Evolutionary conservation across 64 coral and sea anemone genomes (phyloP), one percentile per base, ranked within the genome.

Genomic region (Porites lutea): DNA sequence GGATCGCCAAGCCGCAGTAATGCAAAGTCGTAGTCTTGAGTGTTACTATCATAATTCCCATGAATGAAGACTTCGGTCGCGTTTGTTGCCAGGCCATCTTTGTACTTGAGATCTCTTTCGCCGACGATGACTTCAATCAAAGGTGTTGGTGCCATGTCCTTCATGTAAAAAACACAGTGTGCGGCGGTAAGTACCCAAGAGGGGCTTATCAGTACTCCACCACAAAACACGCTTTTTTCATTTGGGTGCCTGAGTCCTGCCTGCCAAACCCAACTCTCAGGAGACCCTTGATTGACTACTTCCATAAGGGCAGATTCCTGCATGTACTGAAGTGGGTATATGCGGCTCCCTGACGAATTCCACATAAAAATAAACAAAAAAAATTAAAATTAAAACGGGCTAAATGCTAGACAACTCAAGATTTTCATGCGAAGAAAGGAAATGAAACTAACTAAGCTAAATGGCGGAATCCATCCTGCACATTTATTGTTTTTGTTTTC

Each of bases 141-240:
- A 27, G 91, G 74, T 3, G 86, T 88, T 18, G 75, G 75, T 9
- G 19, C 22, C 8, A 16, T 8, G 64, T 79, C 78, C 15, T 59
- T 86, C 90, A 92, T 92, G 9, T 78, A 47, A 20, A 78, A 78
- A 22, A 92, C 74, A 27, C 90, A 92, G 71, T 92, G 82, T 46
- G 82, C 52, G 4, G 90, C 82, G 6, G 90, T 92, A 12, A 92
- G 83, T 5, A 88, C 64, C 83, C 83, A 93, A 19, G 86, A 13
- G 20, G 67, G 79, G 27, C 65, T 49, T 21, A 93, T 93, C 43
- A 93, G 50, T 14, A 86, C 86, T 7, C 72, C 91, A 9, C 91
- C 73, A 61, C 83, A 93, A 77, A 88, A 87, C 6, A 93, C 65
- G 44, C 88, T 48, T 12, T 87, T 72, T 6, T 93, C 51, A 52